These are phyloP conservation scores for Arenaria interpres DNA, from an alignment of 2,113 vertebrate species.

Conservation along the genomic window DNA sequence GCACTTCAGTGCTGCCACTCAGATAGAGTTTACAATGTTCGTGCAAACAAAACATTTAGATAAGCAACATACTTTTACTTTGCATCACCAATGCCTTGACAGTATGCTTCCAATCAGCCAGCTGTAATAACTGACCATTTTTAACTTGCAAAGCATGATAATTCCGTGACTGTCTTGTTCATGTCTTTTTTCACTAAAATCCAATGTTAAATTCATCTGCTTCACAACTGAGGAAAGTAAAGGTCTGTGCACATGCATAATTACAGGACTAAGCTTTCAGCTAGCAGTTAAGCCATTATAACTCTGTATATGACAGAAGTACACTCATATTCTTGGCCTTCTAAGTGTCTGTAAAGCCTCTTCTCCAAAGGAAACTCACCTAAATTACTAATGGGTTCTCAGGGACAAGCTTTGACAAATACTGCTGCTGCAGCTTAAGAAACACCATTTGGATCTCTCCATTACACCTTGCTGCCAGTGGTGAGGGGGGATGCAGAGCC, in stretches of 20 bases:
- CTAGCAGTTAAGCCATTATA: background rate
- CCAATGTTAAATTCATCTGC: background rate
- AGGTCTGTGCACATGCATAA: background rate
- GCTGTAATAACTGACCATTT: background rate
- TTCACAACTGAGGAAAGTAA: background rate
- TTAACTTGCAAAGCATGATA: background rate
- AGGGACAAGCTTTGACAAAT: background rate
- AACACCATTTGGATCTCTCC: background rate
- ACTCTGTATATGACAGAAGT: background rate
- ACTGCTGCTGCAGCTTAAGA: background rate
- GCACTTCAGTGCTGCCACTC: background rate
- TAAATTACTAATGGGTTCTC: background rate
- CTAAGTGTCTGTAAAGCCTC: background rate
- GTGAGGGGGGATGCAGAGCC: background rate
- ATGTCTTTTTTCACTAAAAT: background rate
- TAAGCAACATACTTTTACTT: background rate
- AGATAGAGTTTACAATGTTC: background rate
- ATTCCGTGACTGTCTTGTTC: background rate
- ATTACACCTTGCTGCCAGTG: background rate
- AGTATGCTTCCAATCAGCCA: rapidly evolving
- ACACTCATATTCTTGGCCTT: background rate
- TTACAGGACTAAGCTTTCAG: background rate
- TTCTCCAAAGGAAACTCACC: background rate
- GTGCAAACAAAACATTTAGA: background rate
- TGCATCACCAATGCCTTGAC: background rate